Base-by-base conservation (phyloP, 2,113 vertebrate genomes). In the Taxidea taxus region DNA sequence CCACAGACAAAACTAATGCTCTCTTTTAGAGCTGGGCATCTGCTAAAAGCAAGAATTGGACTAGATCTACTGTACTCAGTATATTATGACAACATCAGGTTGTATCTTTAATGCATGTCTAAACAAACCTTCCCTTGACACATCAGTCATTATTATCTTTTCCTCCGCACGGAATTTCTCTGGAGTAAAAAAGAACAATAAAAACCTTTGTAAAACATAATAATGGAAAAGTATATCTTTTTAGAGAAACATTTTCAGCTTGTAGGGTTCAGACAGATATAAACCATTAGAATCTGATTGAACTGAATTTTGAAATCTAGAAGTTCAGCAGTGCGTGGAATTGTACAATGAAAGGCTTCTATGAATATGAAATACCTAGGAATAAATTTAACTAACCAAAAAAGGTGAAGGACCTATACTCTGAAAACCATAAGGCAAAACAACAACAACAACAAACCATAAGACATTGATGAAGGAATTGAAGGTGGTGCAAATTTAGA, bases 71-170 rank as follows among this genome's bases (percentile, higher is more conserved):
- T 54, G 21, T 44, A 15, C 15, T 44, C 6, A 68, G 44, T 70
- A 62, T 56, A 95, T 89, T 92, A 93, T 77, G 72, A 89, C 94
- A 94, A 96, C n/a, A 81, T 92, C 81, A 95, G 95, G 83, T 44
- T 62, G 7, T 29, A 58, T 84, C 49, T 54, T 58, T 88, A 95
- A 49, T 88, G n/a, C 27, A 87, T 1, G 42, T 56, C 66, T 42
- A 85, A 88, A 92, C 51, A 92, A 96, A 94, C 3, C n/a, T 85
- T 87, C 72, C 29, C 51, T 81, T 56, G 51, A 86, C 9, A 56
- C 13, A 58, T n/a, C 6, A 21, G 49, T 54, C 47, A 88, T 72
- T 60, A 27, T 80, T 78, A 90, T 37, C 23, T 58, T 97, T 96
- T 75, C n/a, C 37, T 68, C 64, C 66, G 14, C 74, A 49, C 89